phyloP scores from a whole-genome alignment of 2,888 invertebrate genomes.

The Hipparchia semele region DNA sequence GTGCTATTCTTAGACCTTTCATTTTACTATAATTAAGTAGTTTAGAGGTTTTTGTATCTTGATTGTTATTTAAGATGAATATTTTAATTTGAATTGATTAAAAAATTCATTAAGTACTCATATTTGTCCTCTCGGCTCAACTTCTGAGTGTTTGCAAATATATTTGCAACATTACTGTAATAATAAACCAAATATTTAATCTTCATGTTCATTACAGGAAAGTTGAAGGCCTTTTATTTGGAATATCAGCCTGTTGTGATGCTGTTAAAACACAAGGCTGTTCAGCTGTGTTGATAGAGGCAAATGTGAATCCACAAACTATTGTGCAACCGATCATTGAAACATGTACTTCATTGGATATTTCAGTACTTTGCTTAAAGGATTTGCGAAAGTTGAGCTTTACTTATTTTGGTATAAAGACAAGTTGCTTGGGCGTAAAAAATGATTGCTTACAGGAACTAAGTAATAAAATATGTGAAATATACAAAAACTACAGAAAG shows the following conservation, averaged over 20 bases:
- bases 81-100: too few relatives aligned
- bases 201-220: conserved; percentile 56
- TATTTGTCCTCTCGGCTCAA: too few relatives aligned
- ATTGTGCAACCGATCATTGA: conserved; percentile 71
- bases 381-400: conserved; percentile 56
- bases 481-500: conserved; percentile 50
- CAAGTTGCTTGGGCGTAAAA: conserved; percentile 70
- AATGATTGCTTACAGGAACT: conserved; percentile 51
- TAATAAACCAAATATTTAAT: not conserved
- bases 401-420: conserved; percentile 66
- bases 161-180: too few relatives aligned
- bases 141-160: too few relatives aligned
- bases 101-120: too few relatives aligned
- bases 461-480: conserved; percentile 47
- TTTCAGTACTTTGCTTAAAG: conserved; percentile 68
- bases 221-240: conserved; percentile 67
- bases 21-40: too few relatives aligned
- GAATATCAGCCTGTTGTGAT: conserved; percentile 62
- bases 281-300: conserved; percentile 68
- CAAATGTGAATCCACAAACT: conserved; percentile 63
- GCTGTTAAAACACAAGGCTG: conserved; percentile 55
- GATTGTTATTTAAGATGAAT: too few relatives aligned
- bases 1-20: too few relatives aligned
- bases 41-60: too few relatives aligned
- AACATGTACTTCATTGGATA: conserved; percentile 52